Evolutionary conservation across 1,140 invertebrate genomes (phyloP).

Genomic region (Microplitis mediator): DNA sequence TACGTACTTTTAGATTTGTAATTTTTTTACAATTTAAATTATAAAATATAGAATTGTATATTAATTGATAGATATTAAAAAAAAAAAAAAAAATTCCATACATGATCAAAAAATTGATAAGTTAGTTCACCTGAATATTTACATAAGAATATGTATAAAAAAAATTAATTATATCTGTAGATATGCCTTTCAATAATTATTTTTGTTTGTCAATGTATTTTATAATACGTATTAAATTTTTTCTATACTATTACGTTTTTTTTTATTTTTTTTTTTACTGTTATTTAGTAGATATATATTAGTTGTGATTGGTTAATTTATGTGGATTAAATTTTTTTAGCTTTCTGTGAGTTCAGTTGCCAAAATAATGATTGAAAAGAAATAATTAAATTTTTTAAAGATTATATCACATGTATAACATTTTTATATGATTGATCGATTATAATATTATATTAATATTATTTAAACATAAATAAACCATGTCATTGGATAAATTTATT

Average conservation of each 20-base stretch:
- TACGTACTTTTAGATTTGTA: background rate
- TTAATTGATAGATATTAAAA: background rate
- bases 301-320: background rate
- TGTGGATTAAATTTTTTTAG: background rate
- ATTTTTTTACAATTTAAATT: too few relatives aligned
- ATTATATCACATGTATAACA: background rate
- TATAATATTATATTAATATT: background rate
- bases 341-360: background rate
- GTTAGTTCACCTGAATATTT: too few relatives aligned
- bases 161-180: too few relatives aligned
- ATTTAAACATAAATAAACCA: background rate
- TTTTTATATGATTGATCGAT: background rate
- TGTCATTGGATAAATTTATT: too few relatives aligned
- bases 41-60: too few relatives aligned
- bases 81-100: background rate
- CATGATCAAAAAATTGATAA: too few relatives aligned
- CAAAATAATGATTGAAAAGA: background rate
- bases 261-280: too few relatives aligned
- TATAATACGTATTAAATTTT: too few relatives aligned
- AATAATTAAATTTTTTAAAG: background rate
- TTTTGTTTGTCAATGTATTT: too few relatives aligned
- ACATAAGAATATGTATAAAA: too few relatives aligned
- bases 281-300: background rate
- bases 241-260: too few relatives aligned
- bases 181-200: too few relatives aligned